Evolutionary conservation across 2,113 vertebrate species (phyloP), one percentile per base, ranked within the genome.

Genomic region (Oceanodroma tethys): DNA sequence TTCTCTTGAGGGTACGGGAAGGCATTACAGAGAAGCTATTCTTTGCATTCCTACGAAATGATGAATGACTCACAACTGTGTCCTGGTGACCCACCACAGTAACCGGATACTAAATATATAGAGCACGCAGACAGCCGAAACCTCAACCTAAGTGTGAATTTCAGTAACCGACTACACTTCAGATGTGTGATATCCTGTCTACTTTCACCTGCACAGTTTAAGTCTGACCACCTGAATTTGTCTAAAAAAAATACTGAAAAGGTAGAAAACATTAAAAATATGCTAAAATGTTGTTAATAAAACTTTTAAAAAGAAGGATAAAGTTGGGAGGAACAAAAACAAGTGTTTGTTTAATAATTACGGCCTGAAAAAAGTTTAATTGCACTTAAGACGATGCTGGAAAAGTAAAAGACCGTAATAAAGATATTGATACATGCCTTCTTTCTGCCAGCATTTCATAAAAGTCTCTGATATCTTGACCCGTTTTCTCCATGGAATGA

Each of bases 401-500:
- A 47, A 86, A 75, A 58, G 63, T 16, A 53, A 60, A 23, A 43
- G 38, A 52, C 17, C 3, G 11, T 7, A 81, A 90, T 25, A 9
- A 47, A 59, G 16, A 3, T 63, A 85, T 59, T 63, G 81, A 86
- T 19, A 97, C 97, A 13, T 97, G 99, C 99, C 99, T 99, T 98
- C 99, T 98, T 97, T 99, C 99, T 65, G 98, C 98, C 86, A 99
- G 98, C 96, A 99, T 98, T 96, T 99, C 99, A 62, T 99, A 99
- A 63, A 99, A 99, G 95, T 99, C 99, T 98, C 99, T 98, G 96
- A 99, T 99, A 92, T 99, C 99, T 92, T 99, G 99, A 90, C 99
- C 99, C 79, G 99, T 99, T 94, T 99, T 99, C 97, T 99, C 99
- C 99, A 99, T 99, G 95, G 99, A 99, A 94, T 99, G 99, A 98